These are phyloP conservation scores for Heliothis virescens DNA, from an alignment of 1,140 invertebrate species.

Conservation along the genomic window DNA sequence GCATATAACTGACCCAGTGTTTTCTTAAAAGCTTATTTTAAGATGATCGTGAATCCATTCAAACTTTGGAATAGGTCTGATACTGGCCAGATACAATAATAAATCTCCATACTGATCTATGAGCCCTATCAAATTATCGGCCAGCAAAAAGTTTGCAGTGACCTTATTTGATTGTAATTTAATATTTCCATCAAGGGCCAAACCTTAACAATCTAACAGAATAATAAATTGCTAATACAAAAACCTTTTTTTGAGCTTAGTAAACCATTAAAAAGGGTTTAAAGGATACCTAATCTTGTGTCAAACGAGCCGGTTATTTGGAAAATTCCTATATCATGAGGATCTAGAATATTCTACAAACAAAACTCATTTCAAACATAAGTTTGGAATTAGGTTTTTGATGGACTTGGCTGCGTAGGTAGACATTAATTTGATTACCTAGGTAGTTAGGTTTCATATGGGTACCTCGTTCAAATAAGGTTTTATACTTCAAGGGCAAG, in stretches of 20 bases:
- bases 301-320: background rate
- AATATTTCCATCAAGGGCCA: background rate
- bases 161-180: too few relatives aligned
- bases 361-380: background rate
- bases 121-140: too few relatives aligned
- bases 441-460: background rate
- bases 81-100: too few relatives aligned
- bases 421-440: background rate
- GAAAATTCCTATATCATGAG: background rate
- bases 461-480: background rate
- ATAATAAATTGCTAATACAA: background rate
- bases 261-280: constrained; percentile 15
- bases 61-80: too few relatives aligned
- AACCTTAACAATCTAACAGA: background rate
- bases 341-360: background rate
- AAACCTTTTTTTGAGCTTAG: background rate
- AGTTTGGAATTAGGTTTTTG: background rate
- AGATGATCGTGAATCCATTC: too few relatives aligned
- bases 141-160: too few relatives aligned
- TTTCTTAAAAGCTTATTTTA: too few relatives aligned
- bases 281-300: constrained; percentile 18
- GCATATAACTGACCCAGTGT: too few relatives aligned
- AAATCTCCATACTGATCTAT: too few relatives aligned
- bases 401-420: background rate
- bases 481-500: too few relatives aligned